A percentile compares a stretch with the other conserved stretches of the same genome.
These are phyloP conservation scores for Enteromius treurensis DNA, from an alignment of 2,797 vertebrate genomes.

Conservation along the genomic window DNA sequence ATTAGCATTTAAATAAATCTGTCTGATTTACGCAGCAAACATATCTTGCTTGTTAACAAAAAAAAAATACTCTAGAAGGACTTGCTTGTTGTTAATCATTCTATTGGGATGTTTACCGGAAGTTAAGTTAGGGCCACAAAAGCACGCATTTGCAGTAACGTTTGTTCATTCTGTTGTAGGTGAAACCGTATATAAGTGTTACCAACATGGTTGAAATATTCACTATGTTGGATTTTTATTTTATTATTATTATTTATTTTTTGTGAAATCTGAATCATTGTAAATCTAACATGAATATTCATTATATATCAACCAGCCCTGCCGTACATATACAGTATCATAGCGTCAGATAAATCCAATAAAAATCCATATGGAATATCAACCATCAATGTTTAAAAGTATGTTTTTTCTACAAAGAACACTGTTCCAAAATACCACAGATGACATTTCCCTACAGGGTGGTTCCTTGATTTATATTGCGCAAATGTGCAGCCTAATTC, in stretches of 20 bases:
- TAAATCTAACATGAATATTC: neutral
- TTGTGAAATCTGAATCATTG: neutral
- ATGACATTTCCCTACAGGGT: neutral
- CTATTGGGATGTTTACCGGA: no score
- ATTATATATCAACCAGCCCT: neutral
- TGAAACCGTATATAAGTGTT: neutral
- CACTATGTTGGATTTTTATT: no score
- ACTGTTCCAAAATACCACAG: neutral
- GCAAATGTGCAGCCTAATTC: conserved; percentile 16
- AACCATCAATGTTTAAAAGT: neutral
- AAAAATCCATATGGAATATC: neutral
- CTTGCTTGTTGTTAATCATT: no score
- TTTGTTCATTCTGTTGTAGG: no score
- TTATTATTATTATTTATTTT: no score
- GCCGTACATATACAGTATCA: neutral
- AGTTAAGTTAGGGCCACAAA: no score
- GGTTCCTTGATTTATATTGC: conserved; percentile 4
- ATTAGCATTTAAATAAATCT: no score
- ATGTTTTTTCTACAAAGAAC: neutral
- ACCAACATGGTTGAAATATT: neutral
- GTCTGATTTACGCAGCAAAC: no score
- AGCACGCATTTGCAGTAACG: no score
- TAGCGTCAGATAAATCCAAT: neutral
- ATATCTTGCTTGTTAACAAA: no score
- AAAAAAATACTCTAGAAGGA: no score